Evolutionary conservation across 2,888 invertebrate genomes (phyloP).

Genomic region (Plutella xylostella): DNA sequence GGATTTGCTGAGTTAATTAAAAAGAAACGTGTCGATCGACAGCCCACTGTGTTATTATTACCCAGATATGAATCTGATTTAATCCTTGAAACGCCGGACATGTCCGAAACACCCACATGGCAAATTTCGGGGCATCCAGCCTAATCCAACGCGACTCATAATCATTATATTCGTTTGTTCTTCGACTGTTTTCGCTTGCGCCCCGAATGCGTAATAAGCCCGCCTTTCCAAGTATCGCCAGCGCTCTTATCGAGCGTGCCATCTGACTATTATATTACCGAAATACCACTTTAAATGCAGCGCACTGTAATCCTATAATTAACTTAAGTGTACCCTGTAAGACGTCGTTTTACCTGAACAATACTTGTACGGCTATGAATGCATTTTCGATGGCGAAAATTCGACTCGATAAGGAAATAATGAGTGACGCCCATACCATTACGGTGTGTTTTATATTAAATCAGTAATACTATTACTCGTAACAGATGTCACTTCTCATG

Average conservation of each 20-base stretch:
- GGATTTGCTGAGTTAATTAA: background rate
- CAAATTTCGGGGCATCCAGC: slow-evolving; percentile 49
- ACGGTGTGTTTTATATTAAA: slow-evolving; percentile 43
- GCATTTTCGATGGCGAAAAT: slow-evolving; percentile 59
- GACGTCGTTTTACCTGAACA: slow-evolving; percentile 42
- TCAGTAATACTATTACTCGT: no score
- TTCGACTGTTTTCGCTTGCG: slow-evolving; percentile 45
- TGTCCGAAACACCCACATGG: slow-evolving; percentile 32
- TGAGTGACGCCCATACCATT: slow-evolving; percentile 46
- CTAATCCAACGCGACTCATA: slow-evolving; percentile 57
- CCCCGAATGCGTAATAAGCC: slow-evolving; percentile 61
- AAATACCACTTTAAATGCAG: slow-evolving; percentile 66
- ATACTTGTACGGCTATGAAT: slow-evolving; percentile 40
- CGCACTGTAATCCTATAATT: slow-evolving; percentile 61
- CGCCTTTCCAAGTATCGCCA: slow-evolving; percentile 60
- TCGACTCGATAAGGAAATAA: slow-evolving; percentile 29
- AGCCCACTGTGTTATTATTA: background rate
- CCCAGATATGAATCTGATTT: slow-evolving; percentile 10
- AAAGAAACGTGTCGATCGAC: slow-evolving; percentile 6
- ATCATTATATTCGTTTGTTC: slow-evolving; percentile 67
- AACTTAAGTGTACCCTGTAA: slow-evolving; percentile 56
- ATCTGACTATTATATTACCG: slow-evolving; percentile 69
- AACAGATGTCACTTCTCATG: no score
- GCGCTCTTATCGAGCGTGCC: slow-evolving; percentile 62
- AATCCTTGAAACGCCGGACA: slow-evolving; percentile 23